Conservation (phyloP, 1,140 invertebrate species). For the Stenopsyche tienmushanensis region DNA sequence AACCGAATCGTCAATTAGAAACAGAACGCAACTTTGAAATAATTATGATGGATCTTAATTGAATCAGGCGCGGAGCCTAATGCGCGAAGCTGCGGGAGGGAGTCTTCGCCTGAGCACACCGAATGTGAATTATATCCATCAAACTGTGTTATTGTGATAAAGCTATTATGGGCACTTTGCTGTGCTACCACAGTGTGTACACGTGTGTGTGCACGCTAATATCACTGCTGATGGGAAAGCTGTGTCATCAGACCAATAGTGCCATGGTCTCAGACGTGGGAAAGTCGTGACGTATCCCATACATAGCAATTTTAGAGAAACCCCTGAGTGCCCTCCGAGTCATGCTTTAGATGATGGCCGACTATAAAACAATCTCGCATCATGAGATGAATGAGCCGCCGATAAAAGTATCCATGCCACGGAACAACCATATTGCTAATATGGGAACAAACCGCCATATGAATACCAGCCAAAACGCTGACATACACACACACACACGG, state of each 20-base stretch:
- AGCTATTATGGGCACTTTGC: conserved; percentile 15
- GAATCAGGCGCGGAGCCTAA: conserved; percentile 27
- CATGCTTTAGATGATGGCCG: too few relatives aligned
- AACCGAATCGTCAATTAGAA: conserved; percentile 34
- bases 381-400: too few relatives aligned
- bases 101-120: conserved; percentile 16
- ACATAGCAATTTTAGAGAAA: too few relatives aligned
- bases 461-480: too few relatives aligned
- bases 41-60: conserved; percentile 42
- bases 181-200: background rate
- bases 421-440: too few relatives aligned
- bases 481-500: too few relatives aligned
- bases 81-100: conserved; percentile 9
- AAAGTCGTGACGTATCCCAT: background rate
- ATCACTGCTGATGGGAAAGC: conserved; percentile 28
- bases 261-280: background rate
- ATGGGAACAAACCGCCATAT: too few relatives aligned
- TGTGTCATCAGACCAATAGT: conserved; percentile 22
- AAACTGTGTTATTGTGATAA: conserved; percentile 32
- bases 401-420: too few relatives aligned
- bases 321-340: too few relatives aligned
- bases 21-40: conserved; percentile 32
- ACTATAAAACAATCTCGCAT: too few relatives aligned
- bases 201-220: background rate
- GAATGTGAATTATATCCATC: conserved; percentile 36